Percentiles rank a stretch among this genome's conserved stretches.
Conservation (phyloP, 1,140 invertebrate species). For the Cyphomyrmex costatus region DNA sequence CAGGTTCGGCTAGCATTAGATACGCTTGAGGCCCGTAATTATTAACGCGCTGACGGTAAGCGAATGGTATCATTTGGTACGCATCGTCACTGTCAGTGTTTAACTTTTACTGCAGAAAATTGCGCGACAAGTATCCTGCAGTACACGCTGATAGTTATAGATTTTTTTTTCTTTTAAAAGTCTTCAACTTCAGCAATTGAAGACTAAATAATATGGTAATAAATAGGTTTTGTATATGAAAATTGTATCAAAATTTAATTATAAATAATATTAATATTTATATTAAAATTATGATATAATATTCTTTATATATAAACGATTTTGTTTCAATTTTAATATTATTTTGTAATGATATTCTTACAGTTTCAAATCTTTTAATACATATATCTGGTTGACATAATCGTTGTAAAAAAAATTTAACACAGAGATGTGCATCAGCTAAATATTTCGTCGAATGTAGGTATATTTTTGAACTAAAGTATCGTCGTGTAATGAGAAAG, state of each 20-base stretch:
- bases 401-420: not conserved
- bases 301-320: too few relatives aligned
- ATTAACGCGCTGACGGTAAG: conserved; percentile 21
- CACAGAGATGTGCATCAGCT: not conserved
- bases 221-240: not conserved
- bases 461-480: conserved; percentile 20
- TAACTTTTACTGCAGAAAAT: conserved; percentile 39
- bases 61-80: conserved; percentile 42
- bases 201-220: not conserved
- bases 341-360: not conserved
- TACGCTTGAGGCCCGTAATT: conserved; percentile 30
- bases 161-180: conserved; percentile 34
- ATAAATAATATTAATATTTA: conserved; percentile 4
- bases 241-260: not conserved
- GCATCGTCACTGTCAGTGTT: conserved; percentile 21
- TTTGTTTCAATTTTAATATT: too few relatives aligned
- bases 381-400: not conserved
- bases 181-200: not conserved
- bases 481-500: not conserved
- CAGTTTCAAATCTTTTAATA: not conserved
- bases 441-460: conserved; percentile 5
- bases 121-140: not conserved
- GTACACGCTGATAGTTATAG: not conserved
- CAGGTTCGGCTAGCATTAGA: conserved; percentile 42
- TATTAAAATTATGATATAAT: not conserved